phyloP scores from a whole-genome alignment of 2,797 vertebrate species.

The Micrastur ruficollis region DNA sequence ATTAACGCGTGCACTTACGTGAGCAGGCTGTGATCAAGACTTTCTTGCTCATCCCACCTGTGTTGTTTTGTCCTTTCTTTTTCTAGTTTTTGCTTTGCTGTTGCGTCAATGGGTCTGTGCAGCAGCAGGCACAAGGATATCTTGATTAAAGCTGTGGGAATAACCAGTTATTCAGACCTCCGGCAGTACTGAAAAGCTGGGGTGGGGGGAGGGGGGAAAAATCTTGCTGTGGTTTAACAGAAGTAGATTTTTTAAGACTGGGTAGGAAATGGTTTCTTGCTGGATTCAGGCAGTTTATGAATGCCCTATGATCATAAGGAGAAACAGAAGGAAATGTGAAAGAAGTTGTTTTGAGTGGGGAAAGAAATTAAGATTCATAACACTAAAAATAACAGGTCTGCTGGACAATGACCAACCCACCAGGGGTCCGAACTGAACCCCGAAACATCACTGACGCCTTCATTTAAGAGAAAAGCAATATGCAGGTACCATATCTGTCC shows the following conservation, averaged over 20 bases:
- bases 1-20: fast-evolving
- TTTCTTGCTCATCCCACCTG: not conserved
- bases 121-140: not conserved
- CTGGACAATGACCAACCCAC: too few species aligned
- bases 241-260: not conserved
- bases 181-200: not conserved
- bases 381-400: not conserved
- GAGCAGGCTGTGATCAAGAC: not conserved
- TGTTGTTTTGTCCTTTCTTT: not conserved
- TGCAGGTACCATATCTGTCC: fast-evolving
- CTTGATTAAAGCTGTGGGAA: not conserved
- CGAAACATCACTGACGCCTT: not conserved
- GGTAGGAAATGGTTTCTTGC: not conserved
- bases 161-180: not conserved
- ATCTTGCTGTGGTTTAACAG: not conserved
- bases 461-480: not conserved
- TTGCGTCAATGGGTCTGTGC: not conserved
- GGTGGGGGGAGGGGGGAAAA: not conserved
- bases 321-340: not conserved
- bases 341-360: not conserved
- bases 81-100: not conserved
- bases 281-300: not conserved
- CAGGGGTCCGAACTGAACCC: not conserved
- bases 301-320: fast-evolving
- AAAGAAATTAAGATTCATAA: not conserved